These are phyloP conservation scores for Urocynchramus pylzowi DNA, from an alignment of 2,113 vertebrate species.

Conservation along the genomic window DNA sequence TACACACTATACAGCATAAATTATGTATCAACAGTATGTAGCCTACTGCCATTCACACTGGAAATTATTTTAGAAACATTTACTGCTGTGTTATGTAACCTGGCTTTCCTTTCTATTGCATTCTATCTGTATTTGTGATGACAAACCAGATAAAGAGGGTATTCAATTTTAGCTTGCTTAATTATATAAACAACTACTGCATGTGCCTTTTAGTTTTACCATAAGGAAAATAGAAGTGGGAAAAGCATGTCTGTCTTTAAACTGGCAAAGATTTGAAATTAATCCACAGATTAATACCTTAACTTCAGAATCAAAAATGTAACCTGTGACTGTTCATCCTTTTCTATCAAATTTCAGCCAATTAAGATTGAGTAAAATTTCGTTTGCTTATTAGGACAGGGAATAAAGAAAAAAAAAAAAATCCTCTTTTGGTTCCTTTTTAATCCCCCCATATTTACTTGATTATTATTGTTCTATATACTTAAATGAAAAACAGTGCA, in stretches of 20 bases:
- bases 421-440: background rate
- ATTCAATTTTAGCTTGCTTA: constrained; percentile 14
- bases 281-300: background rate
- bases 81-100: constrained; percentile 32
- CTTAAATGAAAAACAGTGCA: background rate
- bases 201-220: background rate
- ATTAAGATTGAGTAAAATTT: background rate
- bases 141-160: constrained; percentile 40
- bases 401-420: background rate
- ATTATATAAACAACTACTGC: background rate
- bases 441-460: background rate
- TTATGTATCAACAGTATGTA: background rate
- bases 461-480: background rate
- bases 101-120: constrained; percentile 29
- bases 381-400: background rate
- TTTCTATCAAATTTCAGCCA: background rate
- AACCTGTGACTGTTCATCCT: background rate
- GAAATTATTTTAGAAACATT: constrained; percentile 31
- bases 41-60: background rate
- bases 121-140: constrained; percentile 31
- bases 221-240: background rate
- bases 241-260: background rate
- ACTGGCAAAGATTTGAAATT: background rate
- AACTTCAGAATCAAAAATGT: background rate
- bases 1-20: background rate